Conservation (phyloP, 2,113 vertebrate species). For the Labeo catla region DNA sequence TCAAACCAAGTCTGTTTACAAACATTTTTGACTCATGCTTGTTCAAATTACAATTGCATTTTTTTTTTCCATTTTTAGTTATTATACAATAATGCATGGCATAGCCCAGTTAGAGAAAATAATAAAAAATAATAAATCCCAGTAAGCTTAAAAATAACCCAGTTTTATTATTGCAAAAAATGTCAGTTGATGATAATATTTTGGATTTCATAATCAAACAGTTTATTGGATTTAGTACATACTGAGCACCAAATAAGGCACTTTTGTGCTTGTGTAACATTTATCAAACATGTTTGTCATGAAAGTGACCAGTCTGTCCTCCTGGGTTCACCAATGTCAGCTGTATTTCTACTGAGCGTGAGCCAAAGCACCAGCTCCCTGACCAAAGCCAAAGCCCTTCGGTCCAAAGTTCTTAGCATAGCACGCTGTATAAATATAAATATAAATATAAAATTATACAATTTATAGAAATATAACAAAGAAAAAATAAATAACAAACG, state of each 20-base stretch:
- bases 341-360: conserved; percentile 81
- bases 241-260: not conserved
- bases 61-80: not conserved
- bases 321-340: not conserved
- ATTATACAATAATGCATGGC: not conserved
- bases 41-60: not conserved
- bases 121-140: not conserved
- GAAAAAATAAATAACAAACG: too few relatives aligned
- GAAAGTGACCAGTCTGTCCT: not conserved
- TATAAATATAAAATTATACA: not conserved
- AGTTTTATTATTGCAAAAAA: conserved; percentile 5
- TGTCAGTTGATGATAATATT: not conserved
- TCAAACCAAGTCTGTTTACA: not conserved
- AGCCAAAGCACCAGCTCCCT: conserved; percentile 90
- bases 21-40: not conserved
- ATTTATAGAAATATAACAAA: too few relatives aligned
- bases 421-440: conserved; percentile 79
- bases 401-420: conserved; percentile 97
- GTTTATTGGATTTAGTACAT: conserved; percentile 5
- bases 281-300: not conserved
- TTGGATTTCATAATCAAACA: not conserved
- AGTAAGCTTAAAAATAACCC: not conserved
- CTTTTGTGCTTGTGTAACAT: not conserved
- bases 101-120: not conserved
- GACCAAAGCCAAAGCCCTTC: conserved; percentile 95